Percentiles rank a stretch among this genome's conserved stretches.
Conservation (phyloP, 1,140 invertebrate genomes). For the Brachionus paranguensis region DNA sequence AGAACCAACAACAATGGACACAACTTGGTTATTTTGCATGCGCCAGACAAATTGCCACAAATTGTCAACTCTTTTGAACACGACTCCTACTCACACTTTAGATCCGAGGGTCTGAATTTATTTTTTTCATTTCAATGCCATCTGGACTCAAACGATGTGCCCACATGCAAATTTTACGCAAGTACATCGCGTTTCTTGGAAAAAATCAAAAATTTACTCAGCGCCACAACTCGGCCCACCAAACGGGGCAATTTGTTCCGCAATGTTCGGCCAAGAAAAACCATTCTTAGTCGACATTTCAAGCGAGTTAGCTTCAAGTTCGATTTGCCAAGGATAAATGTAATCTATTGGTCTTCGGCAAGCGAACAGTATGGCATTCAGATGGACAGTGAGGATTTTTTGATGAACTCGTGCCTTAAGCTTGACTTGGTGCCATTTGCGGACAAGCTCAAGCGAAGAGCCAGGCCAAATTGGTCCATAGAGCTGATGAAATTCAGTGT, state of each 20-base stretch:
- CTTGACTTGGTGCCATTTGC: constrained; percentile 68
- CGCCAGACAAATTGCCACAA: constrained; percentile 89
- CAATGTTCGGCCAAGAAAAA: constrained; percentile 73
- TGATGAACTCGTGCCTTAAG: constrained; percentile 54
- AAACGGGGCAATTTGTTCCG: constrained; percentile 78
- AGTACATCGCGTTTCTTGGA: constrained; percentile 83
- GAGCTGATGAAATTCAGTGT: constrained; percentile 76
- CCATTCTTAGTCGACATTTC: constrained; percentile 86
- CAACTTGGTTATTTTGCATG: constrained; percentile 89
- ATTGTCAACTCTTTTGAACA: constrained; percentile 67
- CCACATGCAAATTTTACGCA: constrained; percentile 76
- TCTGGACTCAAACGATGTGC: constrained; percentile 54
- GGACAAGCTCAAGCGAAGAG: constrained; percentile 77
- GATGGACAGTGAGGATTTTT: constrained; percentile 74
- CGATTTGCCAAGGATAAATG: constrained; percentile 72
- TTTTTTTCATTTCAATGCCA: constrained; percentile 67
- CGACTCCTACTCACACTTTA: constrained; percentile 71
- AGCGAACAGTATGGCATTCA: constrained; percentile 89
- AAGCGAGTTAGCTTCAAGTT: constrained; percentile 47
- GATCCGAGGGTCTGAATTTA: constrained; percentile 82
- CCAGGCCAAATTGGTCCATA: constrained; percentile 80
- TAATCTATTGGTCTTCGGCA: constrained; percentile 97
- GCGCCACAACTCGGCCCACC: constrained; percentile 85
- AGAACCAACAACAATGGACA: constrained; percentile 66
- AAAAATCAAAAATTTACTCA: constrained; percentile 87